Evolutionary conservation across 2,888 invertebrate genomes (phyloP).

Genomic region (Acleris cristana): DNA sequence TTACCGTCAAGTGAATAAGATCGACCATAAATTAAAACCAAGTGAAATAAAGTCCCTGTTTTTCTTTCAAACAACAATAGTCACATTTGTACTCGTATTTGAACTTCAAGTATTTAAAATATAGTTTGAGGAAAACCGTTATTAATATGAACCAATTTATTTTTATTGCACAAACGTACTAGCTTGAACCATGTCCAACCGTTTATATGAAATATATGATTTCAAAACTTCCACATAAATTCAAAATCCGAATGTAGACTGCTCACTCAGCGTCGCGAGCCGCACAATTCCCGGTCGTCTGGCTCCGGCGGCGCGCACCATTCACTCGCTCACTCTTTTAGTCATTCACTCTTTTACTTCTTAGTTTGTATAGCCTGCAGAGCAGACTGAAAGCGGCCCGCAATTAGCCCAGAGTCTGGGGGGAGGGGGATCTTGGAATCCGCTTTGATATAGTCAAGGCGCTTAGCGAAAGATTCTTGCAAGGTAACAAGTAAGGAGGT

Average conservation of each 20-base stretch:
- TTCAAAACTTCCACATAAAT: neutral
- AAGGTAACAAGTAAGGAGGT: neutral
- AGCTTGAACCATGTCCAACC: too few species aligned
- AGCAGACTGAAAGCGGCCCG: conserved; percentile 63
- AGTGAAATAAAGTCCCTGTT: too few species aligned
- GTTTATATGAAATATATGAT: too few species aligned
- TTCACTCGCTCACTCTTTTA: conserved; percentile 32
- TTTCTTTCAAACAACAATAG: too few species aligned
- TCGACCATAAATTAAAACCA: too few species aligned
- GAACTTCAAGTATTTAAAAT: too few species aligned
- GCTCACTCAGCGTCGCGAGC: conserved; percentile 40
- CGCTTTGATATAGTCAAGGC: conserved; percentile 7
- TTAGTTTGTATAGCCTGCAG: conserved; percentile 54
- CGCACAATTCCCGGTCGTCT: conserved; percentile 58
- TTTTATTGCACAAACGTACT: too few species aligned
- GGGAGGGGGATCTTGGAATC: conserved; percentile 6
- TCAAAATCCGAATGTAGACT: conserved; percentile 40
- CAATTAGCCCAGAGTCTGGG: conserved; percentile 64
- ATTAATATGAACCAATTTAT: too few species aligned
- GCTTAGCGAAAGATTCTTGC: neutral
- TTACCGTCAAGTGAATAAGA: too few species aligned
- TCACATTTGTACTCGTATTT: too few species aligned
- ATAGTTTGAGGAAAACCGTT: too few species aligned
- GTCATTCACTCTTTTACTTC: conserved; percentile 58
- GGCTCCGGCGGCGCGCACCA: conserved; percentile 45